phyloP scores from a whole-genome alignment of 2,113 vertebrate species.

The Ictalurus punctatus region DNA sequence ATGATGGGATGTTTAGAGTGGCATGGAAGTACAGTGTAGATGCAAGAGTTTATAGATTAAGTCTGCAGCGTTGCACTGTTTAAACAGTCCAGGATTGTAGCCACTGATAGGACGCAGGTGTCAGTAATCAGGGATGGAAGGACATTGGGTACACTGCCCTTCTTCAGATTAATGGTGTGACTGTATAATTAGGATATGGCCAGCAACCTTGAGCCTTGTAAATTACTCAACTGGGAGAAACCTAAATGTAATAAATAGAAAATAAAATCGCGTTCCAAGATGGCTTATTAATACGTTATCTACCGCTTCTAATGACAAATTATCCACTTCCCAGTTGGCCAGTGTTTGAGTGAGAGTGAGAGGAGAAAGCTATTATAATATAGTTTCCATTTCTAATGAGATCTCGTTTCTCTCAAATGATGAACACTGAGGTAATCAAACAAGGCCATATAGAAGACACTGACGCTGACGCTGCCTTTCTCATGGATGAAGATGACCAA shows the following conservation, averaged over 20 bases:
- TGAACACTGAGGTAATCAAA: slow-evolving; percentile 14
- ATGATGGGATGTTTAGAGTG: background rate
- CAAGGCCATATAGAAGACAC: slow-evolving; percentile 28
- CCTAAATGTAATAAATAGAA: background rate
- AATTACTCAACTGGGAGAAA: slow-evolving; percentile 20
- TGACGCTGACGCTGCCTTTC: slow-evolving; percentile 1
- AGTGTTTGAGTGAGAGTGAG: slow-evolving; percentile 13
- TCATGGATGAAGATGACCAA: slow-evolving; percentile 7
- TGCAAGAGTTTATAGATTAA: background rate
- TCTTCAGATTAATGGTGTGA: background rate
- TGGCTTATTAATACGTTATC: background rate
- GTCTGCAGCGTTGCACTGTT: background rate
- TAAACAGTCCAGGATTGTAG: slow-evolving; percentile 10
- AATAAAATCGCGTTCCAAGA: background rate
- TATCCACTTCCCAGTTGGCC: background rate
- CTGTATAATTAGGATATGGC: background rate
- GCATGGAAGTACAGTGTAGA: background rate
- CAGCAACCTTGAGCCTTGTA: background rate
- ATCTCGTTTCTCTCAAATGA: slow-evolving; percentile 4
- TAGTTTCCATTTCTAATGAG: slow-evolving; percentile 19
- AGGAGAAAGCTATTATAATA: background rate
- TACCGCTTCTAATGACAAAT: background rate
- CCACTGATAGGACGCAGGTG: background rate
- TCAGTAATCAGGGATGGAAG: background rate
- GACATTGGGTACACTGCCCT: background rate